Evolutionary conservation across 2,888 invertebrate genomes (phyloP).

Genomic region (Aspidapion aeneum): DNA sequence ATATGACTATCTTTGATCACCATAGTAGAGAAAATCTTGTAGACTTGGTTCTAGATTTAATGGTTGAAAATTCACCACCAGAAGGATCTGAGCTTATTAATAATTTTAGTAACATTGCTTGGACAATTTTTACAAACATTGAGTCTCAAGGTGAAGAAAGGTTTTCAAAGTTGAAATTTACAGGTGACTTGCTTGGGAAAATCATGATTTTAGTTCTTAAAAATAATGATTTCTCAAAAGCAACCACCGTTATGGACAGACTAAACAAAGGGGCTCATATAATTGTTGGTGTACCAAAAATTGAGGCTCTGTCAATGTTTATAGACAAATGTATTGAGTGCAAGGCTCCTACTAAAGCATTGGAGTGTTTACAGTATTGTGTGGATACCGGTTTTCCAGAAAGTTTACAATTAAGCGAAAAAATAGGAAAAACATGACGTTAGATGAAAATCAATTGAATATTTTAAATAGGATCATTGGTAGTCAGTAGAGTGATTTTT

Average conservation of each 20-base stretch:
- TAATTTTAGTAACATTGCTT: constrained; percentile 55
- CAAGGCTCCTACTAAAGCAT: constrained; percentile 51
- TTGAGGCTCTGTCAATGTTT: constrained; percentile 50
- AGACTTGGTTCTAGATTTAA: constrained; percentile 56
- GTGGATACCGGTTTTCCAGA: constrained; percentile 55
- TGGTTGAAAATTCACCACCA: constrained; percentile 50
- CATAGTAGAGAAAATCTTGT: constrained; percentile 58
- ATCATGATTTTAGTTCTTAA: constrained; percentile 51
- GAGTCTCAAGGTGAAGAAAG: constrained; percentile 46
- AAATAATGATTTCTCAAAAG: constrained; percentile 53
- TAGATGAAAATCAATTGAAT: constrained; percentile 50
- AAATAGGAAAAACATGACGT: constrained; percentile 44
- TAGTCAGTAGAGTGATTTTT: neutral
- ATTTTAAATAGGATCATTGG: constrained; percentile 51
- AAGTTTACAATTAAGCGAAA: constrained; percentile 45
- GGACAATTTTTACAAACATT: constrained; percentile 54
- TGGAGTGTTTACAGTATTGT: constrained; percentile 58
- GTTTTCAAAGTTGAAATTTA: constrained; percentile 47
- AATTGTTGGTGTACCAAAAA: constrained; percentile 55
- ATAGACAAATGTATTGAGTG: constrained; percentile 54
- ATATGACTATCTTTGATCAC: constrained; percentile 72
- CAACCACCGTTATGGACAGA: constrained; percentile 51
- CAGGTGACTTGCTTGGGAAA: constrained; percentile 59
- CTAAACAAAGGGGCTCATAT: constrained; percentile 51
- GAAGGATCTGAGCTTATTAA: constrained; percentile 38